Evolutionary conservation across 2,113 vertebrate genomes (phyloP).

Genomic region (Elachura formosa): DNA sequence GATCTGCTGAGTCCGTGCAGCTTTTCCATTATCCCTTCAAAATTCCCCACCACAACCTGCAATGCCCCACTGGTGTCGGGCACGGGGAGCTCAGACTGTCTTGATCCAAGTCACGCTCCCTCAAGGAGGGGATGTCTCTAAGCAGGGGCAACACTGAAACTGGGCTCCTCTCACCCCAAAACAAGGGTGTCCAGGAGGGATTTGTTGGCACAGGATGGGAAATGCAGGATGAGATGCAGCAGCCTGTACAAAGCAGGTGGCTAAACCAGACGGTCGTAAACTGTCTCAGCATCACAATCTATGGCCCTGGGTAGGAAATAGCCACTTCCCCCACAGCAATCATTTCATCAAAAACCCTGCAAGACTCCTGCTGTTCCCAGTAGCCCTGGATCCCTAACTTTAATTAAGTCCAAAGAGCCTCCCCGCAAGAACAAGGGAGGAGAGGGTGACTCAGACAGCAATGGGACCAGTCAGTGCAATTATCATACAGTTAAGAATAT

Average conservation of each 20-base stretch:
- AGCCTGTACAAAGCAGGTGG: not conserved
- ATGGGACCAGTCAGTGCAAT: not conserved
- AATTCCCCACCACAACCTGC: accelerated
- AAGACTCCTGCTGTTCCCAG: conserved; percentile 14
- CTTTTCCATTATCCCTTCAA: not conserved
- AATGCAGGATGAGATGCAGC: not conserved
- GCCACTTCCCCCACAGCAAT: conserved; percentile 3
- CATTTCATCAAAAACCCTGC: conserved; percentile 26
- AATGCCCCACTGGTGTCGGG: accelerated
- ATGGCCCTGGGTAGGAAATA: not conserved
- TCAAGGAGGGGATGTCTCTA: not conserved
- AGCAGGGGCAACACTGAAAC: not conserved
- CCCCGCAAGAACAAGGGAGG: not conserved
- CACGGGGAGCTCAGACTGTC: accelerated
- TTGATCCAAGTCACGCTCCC: accelerated
- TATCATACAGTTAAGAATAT: conserved; percentile 47
- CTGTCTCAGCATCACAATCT: not conserved
- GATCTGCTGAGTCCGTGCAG: not conserved
- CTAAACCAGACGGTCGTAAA: not conserved
- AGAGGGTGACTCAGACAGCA: conserved; percentile 25
- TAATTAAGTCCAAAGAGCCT: conserved; percentile 53
- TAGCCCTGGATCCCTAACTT: conserved; percentile 39
- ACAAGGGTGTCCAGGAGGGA: not conserved
- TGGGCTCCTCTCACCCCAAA: not conserved
- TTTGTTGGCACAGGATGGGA: accelerated